Evolutionary conservation across 2,888 invertebrate species (phyloP).

Genomic region (Stegana nigrithorax): DNA sequence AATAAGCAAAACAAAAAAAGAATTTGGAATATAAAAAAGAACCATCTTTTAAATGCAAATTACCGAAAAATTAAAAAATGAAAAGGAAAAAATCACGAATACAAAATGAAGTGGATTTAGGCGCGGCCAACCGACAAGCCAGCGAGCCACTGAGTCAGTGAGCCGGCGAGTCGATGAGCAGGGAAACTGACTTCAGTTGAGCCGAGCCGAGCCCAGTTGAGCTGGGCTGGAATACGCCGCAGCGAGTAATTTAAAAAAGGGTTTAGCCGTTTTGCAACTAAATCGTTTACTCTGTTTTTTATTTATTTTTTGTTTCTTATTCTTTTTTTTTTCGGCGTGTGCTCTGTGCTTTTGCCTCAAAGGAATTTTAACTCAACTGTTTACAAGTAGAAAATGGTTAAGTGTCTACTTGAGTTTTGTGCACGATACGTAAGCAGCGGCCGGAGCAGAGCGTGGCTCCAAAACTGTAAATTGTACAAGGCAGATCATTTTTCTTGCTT

Average conservation of each 20-base stretch:
- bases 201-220: neutral
- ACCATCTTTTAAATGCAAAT: slow-evolving; percentile 54
- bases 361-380: slow-evolving; percentile 36
- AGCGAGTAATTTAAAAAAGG: slow-evolving; percentile 36
- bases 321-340: slow-evolving; percentile 28
- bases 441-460: too few species aligned
- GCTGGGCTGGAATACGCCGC: neutral
- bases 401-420: slow-evolving; percentile 55
- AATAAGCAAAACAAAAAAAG: slow-evolving; percentile 22
- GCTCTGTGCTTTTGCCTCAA: slow-evolving; percentile 34
- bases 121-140: slow-evolving; percentile 1
- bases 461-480: slow-evolving; percentile 61
- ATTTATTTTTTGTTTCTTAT: slow-evolving; percentile 19
- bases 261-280: slow-evolving; percentile 39
- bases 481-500: slow-evolving; percentile 56
- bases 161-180: too few species aligned
- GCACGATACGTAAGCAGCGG: slow-evolving; percentile 33
- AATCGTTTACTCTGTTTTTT: slow-evolving; percentile 42
- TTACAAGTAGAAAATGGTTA: slow-evolving; percentile 56
- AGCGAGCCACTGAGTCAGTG: too few species aligned
- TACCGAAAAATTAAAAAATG: slow-evolving; percentile 48
- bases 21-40: too few species aligned
- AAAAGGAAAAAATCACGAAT: slow-evolving; percentile 6
- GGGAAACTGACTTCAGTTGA: too few species aligned
- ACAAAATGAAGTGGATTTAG: slow-evolving; percentile 9